Conservation (phyloP, 2,797 vertebrate species). For the Lophotriccus pileatus region DNA sequence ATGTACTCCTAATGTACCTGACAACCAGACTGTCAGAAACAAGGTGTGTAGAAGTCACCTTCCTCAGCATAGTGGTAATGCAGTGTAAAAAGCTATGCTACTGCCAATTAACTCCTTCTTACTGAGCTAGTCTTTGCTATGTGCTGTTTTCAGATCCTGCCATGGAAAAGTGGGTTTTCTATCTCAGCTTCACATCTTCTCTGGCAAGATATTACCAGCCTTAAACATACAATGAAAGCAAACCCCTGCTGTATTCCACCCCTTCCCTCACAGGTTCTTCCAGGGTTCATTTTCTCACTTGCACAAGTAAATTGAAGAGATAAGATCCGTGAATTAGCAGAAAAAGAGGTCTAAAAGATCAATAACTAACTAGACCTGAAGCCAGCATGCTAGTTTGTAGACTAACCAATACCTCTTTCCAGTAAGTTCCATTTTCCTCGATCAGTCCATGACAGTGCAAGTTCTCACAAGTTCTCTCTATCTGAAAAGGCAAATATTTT, state of each 20-base stretch:
- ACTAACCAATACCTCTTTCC: not conserved
- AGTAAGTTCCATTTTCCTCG: not conserved
- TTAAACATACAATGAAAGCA: not conserved
- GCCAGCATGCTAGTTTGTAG: not conserved
- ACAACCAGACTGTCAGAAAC: constrained; percentile 37
- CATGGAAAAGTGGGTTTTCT: not conserved
- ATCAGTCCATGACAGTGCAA: not conserved
- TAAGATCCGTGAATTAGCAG: not conserved
- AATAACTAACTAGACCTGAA: not conserved
- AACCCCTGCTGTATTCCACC: not conserved
- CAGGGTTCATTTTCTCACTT: not conserved
- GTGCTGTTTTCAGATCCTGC: not conserved
- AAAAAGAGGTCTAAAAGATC: not conserved
- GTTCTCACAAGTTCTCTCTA: not conserved
- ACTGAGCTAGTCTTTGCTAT: not conserved
- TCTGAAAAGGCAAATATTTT: not conserved
- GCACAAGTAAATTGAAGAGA: not conserved
- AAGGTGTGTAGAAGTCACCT: constrained; percentile 26
- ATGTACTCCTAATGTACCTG: not conserved
- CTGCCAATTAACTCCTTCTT: not conserved
- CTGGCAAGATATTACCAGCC: not conserved
- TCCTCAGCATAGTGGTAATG: not conserved
- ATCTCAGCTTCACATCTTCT: not conserved
- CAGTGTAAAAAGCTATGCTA: not conserved
- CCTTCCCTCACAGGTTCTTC: not conserved